A percentile compares a stretch with the other conserved stretches of the same genome.
phyloP scores from a whole-genome alignment of 2,888 invertebrate genomes.

The Mylabris sibirica region DNA sequence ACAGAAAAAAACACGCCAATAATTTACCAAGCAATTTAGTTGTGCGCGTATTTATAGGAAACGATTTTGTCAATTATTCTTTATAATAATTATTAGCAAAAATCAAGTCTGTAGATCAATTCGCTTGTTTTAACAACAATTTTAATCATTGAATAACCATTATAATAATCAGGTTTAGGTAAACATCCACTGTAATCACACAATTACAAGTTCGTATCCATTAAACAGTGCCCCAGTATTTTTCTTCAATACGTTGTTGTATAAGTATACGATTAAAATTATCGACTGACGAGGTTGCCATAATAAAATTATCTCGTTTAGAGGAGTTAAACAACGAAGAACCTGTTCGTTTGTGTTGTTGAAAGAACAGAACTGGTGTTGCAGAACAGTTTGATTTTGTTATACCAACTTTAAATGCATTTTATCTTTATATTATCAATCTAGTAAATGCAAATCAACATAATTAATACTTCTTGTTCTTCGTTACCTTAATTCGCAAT shows the following conservation, averaged over 20 bases:
- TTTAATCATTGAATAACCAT: conserved; percentile 48
- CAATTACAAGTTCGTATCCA: conserved; percentile 48
- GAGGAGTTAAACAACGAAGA: conserved; percentile 11
- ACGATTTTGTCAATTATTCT: conserved; percentile 40
- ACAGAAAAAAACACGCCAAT: neutral
- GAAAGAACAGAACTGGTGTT: conserved; percentile 3
- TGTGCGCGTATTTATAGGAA: conserved; percentile 35
- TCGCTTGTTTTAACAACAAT: conserved; percentile 32
- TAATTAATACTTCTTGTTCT: neutral
- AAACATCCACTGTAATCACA: conserved; percentile 49
- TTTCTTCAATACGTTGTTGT: neutral
- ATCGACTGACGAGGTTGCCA: conserved; percentile 16
- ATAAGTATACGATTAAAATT: conserved; percentile 26
- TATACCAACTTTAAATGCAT: neutral
- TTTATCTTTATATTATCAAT: conserved; percentile 5
- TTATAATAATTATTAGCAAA: conserved; percentile 35
- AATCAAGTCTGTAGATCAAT: conserved; percentile 10
- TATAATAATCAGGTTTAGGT: conserved; percentile 46
- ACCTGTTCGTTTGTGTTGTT: conserved; percentile 13
- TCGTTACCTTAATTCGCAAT: neutral
- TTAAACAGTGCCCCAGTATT: conserved; percentile 22
- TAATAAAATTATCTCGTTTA: conserved; percentile 23
- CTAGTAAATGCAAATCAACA: conserved; percentile 7
- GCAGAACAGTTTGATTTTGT: conserved; percentile 3
- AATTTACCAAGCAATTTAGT: conserved; percentile 19